phyloP scores from a whole-genome alignment of 2,888 invertebrate genomes.

The Drosophila paracracens region DNA sequence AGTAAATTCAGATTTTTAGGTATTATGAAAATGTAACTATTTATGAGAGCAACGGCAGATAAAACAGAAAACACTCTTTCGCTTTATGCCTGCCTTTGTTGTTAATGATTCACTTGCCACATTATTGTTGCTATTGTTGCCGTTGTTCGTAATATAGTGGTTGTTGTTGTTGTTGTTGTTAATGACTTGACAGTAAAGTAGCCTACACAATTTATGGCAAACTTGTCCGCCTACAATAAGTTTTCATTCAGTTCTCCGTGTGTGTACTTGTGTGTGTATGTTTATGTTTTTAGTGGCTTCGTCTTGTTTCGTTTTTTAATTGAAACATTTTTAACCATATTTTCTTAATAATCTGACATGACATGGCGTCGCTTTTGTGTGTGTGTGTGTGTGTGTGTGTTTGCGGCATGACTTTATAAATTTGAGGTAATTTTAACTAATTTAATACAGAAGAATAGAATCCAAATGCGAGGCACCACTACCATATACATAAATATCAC shows the following conservation, averaged over 20 bases:
- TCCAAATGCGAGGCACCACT: slow-evolving; percentile 13
- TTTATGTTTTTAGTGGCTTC: slow-evolving; percentile 50
- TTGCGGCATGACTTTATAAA: slow-evolving; percentile 42
- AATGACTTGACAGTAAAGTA: slow-evolving; percentile 78
- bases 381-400: slow-evolving; percentile 1
- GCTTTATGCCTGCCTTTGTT: slow-evolving; percentile 54
- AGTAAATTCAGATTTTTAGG: slow-evolving; percentile 4
- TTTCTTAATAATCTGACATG: slow-evolving; percentile 78
- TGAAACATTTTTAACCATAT: slow-evolving; percentile 80
- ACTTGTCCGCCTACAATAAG: slow-evolving; percentile 79
- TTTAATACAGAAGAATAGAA: slow-evolving; percentile 63
- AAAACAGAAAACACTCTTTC: slow-evolving; percentile 37
- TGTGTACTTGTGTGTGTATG: slow-evolving; percentile 11
- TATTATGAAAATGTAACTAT: slow-evolving; percentile 2
- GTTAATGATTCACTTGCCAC: slow-evolving; percentile 70
- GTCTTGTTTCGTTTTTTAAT: slow-evolving; percentile 68
- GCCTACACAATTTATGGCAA: slow-evolving; percentile 79
- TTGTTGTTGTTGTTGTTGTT: slow-evolving; percentile 55
- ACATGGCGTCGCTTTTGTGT: slow-evolving; percentile 68
- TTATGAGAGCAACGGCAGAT: slow-evolving; percentile 17
- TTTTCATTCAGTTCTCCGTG: slow-evolving; percentile 60
- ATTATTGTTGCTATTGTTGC: slow-evolving; percentile 37
- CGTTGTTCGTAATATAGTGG: slow-evolving; percentile 22
- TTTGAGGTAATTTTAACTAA: slow-evolving; percentile 66
- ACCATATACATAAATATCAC: slow-evolving; percentile 18